These are phyloP conservation scores for Cossypha dichroa DNA, from an alignment of 2,797 vertebrate genomes.

Conservation along the genomic window DNA sequence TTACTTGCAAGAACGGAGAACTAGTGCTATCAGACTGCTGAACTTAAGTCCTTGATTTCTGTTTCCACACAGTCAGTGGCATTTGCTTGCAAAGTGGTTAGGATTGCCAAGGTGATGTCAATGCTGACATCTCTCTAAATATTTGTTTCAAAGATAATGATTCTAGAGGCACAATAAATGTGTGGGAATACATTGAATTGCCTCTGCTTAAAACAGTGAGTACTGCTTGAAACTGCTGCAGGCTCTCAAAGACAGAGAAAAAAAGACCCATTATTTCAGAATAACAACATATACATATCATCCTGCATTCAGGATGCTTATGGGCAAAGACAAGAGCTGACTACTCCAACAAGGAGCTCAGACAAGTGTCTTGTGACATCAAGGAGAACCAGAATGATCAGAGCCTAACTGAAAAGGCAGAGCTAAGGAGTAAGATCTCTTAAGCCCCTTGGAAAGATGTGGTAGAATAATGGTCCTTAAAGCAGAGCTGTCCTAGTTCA, in stretches of 20 bases:
- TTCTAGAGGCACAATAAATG: neutral
- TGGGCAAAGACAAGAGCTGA: neutral
- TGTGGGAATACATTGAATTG: neutral
- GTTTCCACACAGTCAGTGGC: neutral
- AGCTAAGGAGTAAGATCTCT: neutral
- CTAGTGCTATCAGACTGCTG: neutral
- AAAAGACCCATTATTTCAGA: neutral
- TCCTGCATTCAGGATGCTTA: neutral
- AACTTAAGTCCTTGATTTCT: neutral
- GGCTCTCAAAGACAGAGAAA: neutral
- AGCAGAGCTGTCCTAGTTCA: neutral
- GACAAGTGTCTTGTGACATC: neutral
- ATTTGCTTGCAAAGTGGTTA: neutral
- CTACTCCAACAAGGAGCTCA: neutral
- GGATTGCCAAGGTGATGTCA: neutral
- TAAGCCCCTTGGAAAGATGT: rapidly evolving
- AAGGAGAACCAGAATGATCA: neutral
- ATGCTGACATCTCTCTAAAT: neutral
- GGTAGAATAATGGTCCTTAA: neutral
- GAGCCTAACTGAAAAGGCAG: neutral
- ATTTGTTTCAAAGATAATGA: neutral
- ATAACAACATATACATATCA: rapidly evolving
- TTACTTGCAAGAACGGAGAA: neutral
- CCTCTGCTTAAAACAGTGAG: neutral
- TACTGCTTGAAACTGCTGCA: neutral